Evolutionary conservation across 1,140 invertebrate genomes (phyloP).

Genomic region (Linepithema humile): DNA sequence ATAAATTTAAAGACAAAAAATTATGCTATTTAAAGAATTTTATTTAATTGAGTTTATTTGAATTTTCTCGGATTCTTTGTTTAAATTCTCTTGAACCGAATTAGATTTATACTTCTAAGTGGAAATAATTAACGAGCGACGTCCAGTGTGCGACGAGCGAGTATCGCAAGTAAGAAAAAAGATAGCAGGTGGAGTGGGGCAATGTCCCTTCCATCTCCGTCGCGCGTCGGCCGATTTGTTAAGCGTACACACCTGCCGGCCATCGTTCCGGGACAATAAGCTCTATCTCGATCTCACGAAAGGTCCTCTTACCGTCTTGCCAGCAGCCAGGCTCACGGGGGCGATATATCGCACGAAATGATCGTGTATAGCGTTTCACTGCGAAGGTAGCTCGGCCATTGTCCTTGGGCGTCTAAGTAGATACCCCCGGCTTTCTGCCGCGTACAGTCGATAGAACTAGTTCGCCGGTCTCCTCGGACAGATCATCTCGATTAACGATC

Average conservation of each 20-base stretch:
- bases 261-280: slow-evolving; percentile 73
- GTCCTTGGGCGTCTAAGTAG: slow-evolving; percentile 62
- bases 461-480: slow-evolving; percentile 16
- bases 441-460: slow-evolving; percentile 59
- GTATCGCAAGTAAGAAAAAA: slow-evolving; percentile 43
- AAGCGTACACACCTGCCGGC: slow-evolving; percentile 73
- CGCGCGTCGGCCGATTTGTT: slow-evolving; percentile 70
- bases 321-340: slow-evolving; percentile 69
- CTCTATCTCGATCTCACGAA: slow-evolving; percentile 74
- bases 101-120: neutral
- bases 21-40: too few relatives aligned
- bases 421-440: slow-evolving; percentile 3
- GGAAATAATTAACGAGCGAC: slow-evolving; percentile 41
- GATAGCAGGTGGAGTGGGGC: slow-evolving; percentile 41
- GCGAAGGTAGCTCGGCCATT: slow-evolving; percentile 65
- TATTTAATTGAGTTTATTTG: neutral
- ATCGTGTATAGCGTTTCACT: slow-evolving; percentile 73
- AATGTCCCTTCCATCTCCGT: slow-evolving; percentile 30
- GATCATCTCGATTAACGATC: slow-evolving; percentile 44
- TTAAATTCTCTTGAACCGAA: neutral
- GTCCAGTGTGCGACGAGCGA: slow-evolving; percentile 14
- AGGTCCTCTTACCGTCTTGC: slow-evolving; percentile 73
- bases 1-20: neutral
- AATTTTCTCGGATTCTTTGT: neutral
- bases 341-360: slow-evolving; percentile 73